Evolutionary conservation across 2,888 invertebrate genomes (phyloP).

Genomic region (Stictocephala bisonia): DNA sequence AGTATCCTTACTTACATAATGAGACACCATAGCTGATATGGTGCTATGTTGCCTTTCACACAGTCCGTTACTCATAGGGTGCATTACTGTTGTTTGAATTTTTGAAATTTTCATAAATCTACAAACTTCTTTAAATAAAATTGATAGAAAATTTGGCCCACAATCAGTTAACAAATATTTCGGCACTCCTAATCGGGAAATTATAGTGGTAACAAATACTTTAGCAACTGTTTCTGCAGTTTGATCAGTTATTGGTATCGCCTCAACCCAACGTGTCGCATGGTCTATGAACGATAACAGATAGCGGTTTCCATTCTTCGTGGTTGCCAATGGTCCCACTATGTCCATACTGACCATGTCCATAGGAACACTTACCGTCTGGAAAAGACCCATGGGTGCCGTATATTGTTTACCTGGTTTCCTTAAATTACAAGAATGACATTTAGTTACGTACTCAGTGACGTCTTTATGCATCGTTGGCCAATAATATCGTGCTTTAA

Average conservation of each 20-base stretch:
- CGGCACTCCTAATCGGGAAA: conserved; percentile 62
- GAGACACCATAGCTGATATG: conserved; percentile 60
- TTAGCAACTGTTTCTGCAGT: conserved; percentile 61
- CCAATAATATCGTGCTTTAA: conserved; percentile 60
- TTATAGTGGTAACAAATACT: conserved; percentile 59
- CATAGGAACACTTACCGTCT: conserved; percentile 56
- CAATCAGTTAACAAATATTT: conserved; percentile 62
- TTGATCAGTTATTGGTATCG: conserved; percentile 60
- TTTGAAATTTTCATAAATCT: conserved; percentile 24
- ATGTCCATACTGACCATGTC: conserved; percentile 60
- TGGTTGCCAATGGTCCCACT: conserved; percentile 60
- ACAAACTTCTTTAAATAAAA: conserved; percentile 56
- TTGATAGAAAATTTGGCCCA: conserved; percentile 62
- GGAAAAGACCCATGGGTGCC: conserved; percentile 61
- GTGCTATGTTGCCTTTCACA: conserved; percentile 61
- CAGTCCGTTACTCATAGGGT: conserved; percentile 60
- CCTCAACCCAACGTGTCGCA: conserved; percentile 58
- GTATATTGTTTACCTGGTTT: conserved; percentile 56
- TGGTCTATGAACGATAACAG: too few species aligned
- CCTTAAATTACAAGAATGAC: conserved; percentile 61
- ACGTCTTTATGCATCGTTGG: conserved; percentile 61
- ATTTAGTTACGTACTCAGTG: conserved; percentile 61
- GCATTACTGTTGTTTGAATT: conserved; percentile 56
- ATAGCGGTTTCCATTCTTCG: conserved; percentile 60
- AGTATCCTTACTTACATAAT: conserved; percentile 58